Percentiles rank a stretch among this genome's conserved stretches.
phyloP scores from a whole-genome alignment of 2,888 invertebrate genomes.

The Chironomus riparius region DNA sequence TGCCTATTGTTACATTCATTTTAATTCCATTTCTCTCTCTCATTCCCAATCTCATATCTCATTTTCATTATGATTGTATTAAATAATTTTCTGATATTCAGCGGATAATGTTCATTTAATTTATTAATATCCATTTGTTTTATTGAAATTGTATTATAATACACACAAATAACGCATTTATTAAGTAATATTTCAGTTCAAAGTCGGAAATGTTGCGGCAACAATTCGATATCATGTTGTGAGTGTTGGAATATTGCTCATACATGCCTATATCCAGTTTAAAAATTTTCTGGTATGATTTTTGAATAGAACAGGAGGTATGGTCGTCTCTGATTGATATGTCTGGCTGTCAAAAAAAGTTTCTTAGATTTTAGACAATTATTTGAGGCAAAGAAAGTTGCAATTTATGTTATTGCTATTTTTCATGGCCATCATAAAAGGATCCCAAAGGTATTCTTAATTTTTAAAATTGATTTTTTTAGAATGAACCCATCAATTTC shows the following conservation, averaged over 20 bases:
- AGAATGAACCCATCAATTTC: no score
- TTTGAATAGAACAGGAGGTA: no score
- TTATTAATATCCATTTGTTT: neutral
- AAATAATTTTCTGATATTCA: neutral
- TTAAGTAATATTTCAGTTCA: neutral
- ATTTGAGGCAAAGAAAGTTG: no score
- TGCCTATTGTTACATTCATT: neutral
- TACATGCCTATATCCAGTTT: no score
- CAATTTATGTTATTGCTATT: no score
- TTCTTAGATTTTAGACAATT: no score
- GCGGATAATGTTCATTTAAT: constrained; percentile 9
- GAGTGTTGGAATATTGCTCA: neutral
- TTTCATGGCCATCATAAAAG: no score
- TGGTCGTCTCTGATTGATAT: no score
- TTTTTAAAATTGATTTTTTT: no score
- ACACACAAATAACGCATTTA: neutral
- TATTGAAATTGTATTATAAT: neutral
- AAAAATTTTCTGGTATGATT: no score
- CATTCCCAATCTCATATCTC: neutral
- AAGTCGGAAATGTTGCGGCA: neutral
- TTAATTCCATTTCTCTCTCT: neutral
- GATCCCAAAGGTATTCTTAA: no score
- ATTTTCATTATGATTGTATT: neutral
- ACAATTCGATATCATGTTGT: neutral
- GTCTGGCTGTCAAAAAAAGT: no score